Percentiles rank a stretch among this genome's conserved stretches.
phyloP scores from a whole-genome alignment of 2,888 invertebrate genomes.

The Cremastinae sp. region DNA sequence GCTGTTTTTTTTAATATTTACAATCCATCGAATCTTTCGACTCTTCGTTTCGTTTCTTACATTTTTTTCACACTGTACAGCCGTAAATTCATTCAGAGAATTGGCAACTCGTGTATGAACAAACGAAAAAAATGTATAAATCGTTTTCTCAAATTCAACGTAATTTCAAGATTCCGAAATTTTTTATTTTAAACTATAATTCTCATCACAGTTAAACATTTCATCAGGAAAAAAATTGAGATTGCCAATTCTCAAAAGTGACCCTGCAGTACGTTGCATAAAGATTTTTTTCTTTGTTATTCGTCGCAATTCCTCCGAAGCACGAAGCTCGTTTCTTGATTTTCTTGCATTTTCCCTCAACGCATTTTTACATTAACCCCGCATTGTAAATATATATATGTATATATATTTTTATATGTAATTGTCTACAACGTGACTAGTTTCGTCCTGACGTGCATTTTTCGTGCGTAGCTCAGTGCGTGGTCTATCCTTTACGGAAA shows the following conservation, averaged over 20 bases:
- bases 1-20: constrained; percentile 62
- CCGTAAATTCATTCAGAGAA: constrained; percentile 38
- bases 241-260: constrained; percentile 38
- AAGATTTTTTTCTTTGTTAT: constrained; percentile 16
- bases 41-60: constrained; percentile 4
- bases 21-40: constrained; percentile 50
- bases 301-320: constrained; percentile 57
- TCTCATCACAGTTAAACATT: constrained; percentile 15
- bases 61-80: constrained; percentile 57
- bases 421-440: constrained; percentile 58
- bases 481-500: constrained; percentile 24
- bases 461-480: constrained; percentile 45
- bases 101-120: constrained; percentile 9
- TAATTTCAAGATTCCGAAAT: background rate
- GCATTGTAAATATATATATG: constrained; percentile 29
- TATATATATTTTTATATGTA: constrained; percentile 35
- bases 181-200: background rate
- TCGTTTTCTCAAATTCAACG: background rate
- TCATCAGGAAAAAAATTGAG: constrained; percentile 4
- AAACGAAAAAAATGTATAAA: background rate
- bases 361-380: constrained; percentile 14
- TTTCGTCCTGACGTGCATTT: constrained; percentile 55
- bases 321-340: constrained; percentile 40
- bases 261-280: constrained; percentile 43
- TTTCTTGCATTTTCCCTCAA: background rate